Percentiles rank a stretch among this genome's conserved stretches.
Evolutionary conservation across 2,797 vertebrate species (phyloP).

Genomic region (Coilia nasus): DNA sequence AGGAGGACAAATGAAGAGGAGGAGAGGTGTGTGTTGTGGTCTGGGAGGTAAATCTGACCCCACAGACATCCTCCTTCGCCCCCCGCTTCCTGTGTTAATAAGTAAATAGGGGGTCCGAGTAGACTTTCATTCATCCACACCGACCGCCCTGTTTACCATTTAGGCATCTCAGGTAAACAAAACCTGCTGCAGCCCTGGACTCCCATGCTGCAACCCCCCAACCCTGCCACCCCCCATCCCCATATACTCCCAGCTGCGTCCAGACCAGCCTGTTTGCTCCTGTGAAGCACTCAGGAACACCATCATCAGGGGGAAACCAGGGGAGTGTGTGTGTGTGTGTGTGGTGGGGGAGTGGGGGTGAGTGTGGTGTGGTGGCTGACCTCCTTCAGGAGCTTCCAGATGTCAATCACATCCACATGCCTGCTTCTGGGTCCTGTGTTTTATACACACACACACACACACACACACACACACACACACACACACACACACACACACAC

Average conservation of each 20-base stretch:
- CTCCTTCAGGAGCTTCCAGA: background rate
- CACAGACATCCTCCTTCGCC: background rate
- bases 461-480: conserved; percentile 52
- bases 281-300: background rate
- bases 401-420: conserved; percentile 11
- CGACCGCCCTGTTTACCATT: background rate
- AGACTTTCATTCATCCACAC: background rate
- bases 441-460: background rate
- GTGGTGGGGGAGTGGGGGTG: too few relatives aligned
- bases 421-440: background rate
- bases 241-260: too few relatives aligned
- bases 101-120: background rate
- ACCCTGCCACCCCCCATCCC: background rate
- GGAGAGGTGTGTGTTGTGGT: background rate
- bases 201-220: background rate
- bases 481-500: conserved; percentile 46
- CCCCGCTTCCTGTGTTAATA: background rate
- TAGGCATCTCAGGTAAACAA: background rate
- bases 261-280: background rate
- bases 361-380: too few relatives aligned
- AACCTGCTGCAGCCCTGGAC: background rate
- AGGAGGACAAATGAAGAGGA: background rate
- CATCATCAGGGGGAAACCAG: background rate
- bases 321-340: background rate
- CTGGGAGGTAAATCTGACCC: background rate